These are phyloP conservation scores for Felis chaus DNA, from an alignment of 2,113 vertebrate species.

Conservation along the genomic window DNA sequence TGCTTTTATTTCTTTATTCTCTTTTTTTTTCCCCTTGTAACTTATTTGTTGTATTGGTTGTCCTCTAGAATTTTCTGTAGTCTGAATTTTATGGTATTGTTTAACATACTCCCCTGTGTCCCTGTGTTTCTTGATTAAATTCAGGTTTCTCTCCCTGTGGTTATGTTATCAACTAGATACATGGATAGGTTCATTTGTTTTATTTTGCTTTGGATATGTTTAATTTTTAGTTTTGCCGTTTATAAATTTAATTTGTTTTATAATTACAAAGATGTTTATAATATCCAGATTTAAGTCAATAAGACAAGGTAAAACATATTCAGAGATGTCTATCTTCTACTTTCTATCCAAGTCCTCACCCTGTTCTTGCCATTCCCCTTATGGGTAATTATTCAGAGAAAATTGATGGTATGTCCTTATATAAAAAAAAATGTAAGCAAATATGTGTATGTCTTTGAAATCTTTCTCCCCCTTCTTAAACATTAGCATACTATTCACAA, in stretches of 20 bases:
- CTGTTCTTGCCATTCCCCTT: not conserved
- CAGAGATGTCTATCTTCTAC: not conserved
- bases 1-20: not conserved
- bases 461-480: not conserved
- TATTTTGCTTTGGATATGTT: constrained; percentile 23
- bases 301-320: not conserved
- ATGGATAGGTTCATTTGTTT: constrained; percentile 1
- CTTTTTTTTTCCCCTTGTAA: not conserved
- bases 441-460: not conserved
- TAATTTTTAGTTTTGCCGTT: constrained; percentile 6
- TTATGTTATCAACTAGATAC: not conserved
- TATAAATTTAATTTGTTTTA: not conserved
- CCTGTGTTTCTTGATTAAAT: constrained; percentile 31
- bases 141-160: not conserved
- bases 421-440: not conserved
- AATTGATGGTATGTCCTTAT: not conserved
- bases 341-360: not conserved
- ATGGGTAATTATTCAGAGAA: constrained; percentile 22
- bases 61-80: not conserved
- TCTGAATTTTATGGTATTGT: not conserved
- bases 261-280: not conserved
- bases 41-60: constrained; percentile 11
- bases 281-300: not conserved
- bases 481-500: not conserved
- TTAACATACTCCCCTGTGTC: not conserved